Conservation (phyloP, 1,140 invertebrate genomes). For the Pemphigus obesinymphae region DNA sequence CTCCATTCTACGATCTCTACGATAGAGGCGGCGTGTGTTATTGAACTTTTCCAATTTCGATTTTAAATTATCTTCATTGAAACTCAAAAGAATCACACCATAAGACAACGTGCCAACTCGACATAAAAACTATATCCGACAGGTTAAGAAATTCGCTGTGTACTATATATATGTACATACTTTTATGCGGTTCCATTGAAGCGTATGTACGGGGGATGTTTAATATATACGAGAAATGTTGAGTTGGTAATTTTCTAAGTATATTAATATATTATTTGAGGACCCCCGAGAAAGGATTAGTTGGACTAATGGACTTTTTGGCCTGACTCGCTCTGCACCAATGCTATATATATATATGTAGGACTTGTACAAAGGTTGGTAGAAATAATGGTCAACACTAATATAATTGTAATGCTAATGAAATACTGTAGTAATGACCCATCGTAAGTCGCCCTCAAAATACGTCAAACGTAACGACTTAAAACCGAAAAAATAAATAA, state of each 20-base stretch:
- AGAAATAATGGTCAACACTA: slow-evolving; percentile 10
- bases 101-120: background rate
- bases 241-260: slow-evolving; percentile 23
- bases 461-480: background rate
- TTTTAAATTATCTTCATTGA: too few species aligned
- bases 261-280: slow-evolving; percentile 24
- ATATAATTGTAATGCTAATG: slow-evolving; percentile 31
- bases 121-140: background rate
- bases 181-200: too few species aligned
- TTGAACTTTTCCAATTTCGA: too few species aligned
- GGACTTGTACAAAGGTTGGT: background rate
- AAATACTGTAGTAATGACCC: background rate
- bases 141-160: background rate
- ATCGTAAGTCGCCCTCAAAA: background rate
- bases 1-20: too few species aligned
- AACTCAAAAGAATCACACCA: background rate
- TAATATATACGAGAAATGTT: background rate
- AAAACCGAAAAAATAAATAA: background rate
- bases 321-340: background rate
- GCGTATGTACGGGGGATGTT: background rate
- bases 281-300: slow-evolving; percentile 14
- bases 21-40: too few species aligned
- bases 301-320: slow-evolving; percentile 20
- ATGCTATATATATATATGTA: background rate
- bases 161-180: background rate